These are phyloP conservation scores for Cricetomys ansorgei DNA, from an alignment of 2,113 vertebrate genomes.

Conservation along the genomic window DNA sequence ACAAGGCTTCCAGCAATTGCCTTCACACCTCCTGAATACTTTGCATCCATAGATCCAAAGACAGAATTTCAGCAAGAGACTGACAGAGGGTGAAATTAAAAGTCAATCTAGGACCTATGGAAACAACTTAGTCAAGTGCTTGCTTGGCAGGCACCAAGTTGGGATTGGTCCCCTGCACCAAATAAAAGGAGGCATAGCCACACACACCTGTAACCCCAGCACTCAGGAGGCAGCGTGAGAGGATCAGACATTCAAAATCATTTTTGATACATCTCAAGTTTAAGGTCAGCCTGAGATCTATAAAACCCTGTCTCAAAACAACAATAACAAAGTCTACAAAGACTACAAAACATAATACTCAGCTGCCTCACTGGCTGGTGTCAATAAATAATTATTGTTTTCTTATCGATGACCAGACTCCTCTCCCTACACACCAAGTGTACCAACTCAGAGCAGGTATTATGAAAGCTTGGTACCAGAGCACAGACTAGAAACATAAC, in stretches of 20 bases:
- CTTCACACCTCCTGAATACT: not conserved
- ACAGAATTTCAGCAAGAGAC: not conserved
- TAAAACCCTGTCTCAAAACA: not conserved
- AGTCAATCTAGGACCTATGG: too few species aligned
- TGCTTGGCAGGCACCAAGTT: not conserved
- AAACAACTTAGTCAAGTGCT: not conserved
- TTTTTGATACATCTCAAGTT: too few species aligned
- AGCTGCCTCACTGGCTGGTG: too few species aligned
- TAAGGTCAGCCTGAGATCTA: not conserved
- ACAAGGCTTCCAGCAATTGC: not conserved
- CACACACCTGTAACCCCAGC: too few species aligned
- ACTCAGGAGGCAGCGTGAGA: not conserved
- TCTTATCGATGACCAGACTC: not conserved
- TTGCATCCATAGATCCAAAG: not conserved
- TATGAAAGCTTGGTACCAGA: not conserved
- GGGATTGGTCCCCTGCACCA: too few species aligned
- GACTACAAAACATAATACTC: not conserved
- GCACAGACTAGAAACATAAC: not conserved
- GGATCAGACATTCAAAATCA: not conserved
- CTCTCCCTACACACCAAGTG: not conserved
- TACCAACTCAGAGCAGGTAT: not conserved
- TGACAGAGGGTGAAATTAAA: not conserved
- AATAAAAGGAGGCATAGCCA: not conserved
- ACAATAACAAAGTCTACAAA: not conserved
- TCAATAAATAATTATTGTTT: not conserved